Base-by-base conservation (phyloP, 2,888 invertebrate genomes). In the Cotesia congregata region DNA sequence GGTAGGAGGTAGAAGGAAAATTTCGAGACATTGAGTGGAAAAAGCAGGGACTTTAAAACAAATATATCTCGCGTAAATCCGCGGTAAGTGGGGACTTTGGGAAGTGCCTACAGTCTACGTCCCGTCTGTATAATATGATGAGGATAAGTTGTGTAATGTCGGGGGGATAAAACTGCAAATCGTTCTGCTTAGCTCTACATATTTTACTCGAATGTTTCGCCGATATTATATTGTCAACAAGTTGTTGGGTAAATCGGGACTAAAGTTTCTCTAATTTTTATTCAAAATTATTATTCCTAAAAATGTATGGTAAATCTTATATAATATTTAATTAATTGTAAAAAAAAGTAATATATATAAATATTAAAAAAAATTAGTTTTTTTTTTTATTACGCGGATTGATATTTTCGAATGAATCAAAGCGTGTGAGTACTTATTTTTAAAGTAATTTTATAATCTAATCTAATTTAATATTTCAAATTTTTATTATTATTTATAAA, bases 1-100 rank as follows among this genome's bases (percentile, higher is more conserved):
- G 38, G 39, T 40, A 60, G 15, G 15, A 67, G 64, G 39, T 60
- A 65, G 39, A 73, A 67, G 61, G 60, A 67, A 70, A 74, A 41
- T 69, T 40, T 30, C 65, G 62, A 67, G 59, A 68, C 61, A 20
- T 17, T 40, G 40, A 68, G 67, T 67, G 62, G 70, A 75, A 68
- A 73, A 78, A 77, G 75, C 72, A 74, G 85, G 86, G 86, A 88
- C 86, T 87, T 88, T 88, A 88, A 88, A 88, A 88, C 88, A 88
- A 88, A 88, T 88, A 88, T 88, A 88, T 88, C 88, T 88, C 86
- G 84, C 87, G 87, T 87, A 88, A 88, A 88, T 88, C 87, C 87
- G 79, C 83, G 38, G 62, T 39, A 73, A 73, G 73, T 77, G 68
- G 50, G 62, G 30, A 65, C 59, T 67, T 72, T 68, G 7, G 64